Evolutionary conservation across 2,797 vertebrate species (phyloP), one percentile per base, ranked within the genome.

Genomic region (Pelodytes ibericus): DNA sequence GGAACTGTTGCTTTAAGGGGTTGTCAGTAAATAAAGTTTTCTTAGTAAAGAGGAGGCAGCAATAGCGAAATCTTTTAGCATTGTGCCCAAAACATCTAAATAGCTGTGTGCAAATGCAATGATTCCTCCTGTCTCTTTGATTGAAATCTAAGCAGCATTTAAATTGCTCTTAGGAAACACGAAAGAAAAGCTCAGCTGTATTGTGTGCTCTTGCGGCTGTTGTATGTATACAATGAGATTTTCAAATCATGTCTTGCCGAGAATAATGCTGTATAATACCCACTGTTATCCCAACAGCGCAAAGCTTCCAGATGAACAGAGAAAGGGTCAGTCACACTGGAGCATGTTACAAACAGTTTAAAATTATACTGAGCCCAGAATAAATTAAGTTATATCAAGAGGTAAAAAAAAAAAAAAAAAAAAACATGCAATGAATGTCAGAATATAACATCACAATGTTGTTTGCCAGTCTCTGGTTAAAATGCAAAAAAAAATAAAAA

Each of bases 141-240:
- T 16, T 18, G 31, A 9, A 56, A 70, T 76, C 30, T 31, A 24
- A 56, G 67, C 41, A 44, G 49, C 67, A n/a, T 25, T 77, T 39
- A 69, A 2, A 39, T 36, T 2, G 64, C 31, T 39, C 26, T 47
- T 11, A 22, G 39, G 56, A n/a, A 27, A 0, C 31, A 77, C 41
- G 33, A 70, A 71, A 70, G 67, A n/a, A 16, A 64, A 36, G 22
- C 44, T 41, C 47, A 25, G 66, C 49, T 30, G 66, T 22, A 71
- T 71, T 77, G 74, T 64, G 59, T 26, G 22, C 16, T 13, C 22
- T 8, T 39, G 24, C 31, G 22, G 64, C 62, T 58, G 31, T 74
- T 64, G 18, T 62, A 7, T 63, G 16, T 41, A 70, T 27, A 41
- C 31, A 63, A 70, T 70, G 15, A 61, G 39, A 57, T 56, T 53